Base-by-base conservation (phyloP, 2,888 invertebrate genomes). In the Xylota sylvarum region DNA sequence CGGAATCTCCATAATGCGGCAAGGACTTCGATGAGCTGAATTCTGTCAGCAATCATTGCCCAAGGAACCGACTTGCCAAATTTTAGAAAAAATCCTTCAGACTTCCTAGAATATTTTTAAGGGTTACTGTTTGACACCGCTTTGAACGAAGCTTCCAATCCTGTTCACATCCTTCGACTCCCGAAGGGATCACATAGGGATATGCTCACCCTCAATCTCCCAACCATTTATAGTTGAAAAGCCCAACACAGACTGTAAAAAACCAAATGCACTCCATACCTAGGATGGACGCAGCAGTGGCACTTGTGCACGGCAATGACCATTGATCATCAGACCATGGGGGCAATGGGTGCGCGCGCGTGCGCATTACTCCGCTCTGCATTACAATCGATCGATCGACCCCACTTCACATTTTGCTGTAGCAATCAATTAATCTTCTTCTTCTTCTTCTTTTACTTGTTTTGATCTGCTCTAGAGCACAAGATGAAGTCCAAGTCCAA, bases 341-440 rank as follows among this genome's bases (percentile, higher is more conserved):
- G 82, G 58, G 86, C 78, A 86, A 73, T 86, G 64, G 86, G 77
- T 67, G 82, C 82, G 73, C 77, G 82, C 86, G 86, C 86, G 73
- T 78, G 86, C 82, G 78, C 86, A 82, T 73, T 78, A 55, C 82
- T 69, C 60, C 52, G 65, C 74, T 48, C 80, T 67, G 37, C 50
- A 72, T 35, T 82, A 27, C 82, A 72, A 86, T 82, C 82, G 86
- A 73, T 86, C 82, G 86, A 86, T 67, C 60, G 82, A 82, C 82
- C 82, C 56, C 77, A 78, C 82, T 82, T 86, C 78, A 77, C 77
- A 78, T 69, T 86, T 81, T 58, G 37, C 58, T 78, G 43, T 43
- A 43, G 43, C 73, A 69, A 86, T 78, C 86, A 82, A 86, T 86
- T 86, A 82, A 86, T 86, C 86, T 82, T 82, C 67, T 69, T 77